These are phyloP conservation scores for Cichlasoma orientale DNA, from an alignment of 2,797 vertebrate species.

Conservation along the genomic window DNA sequence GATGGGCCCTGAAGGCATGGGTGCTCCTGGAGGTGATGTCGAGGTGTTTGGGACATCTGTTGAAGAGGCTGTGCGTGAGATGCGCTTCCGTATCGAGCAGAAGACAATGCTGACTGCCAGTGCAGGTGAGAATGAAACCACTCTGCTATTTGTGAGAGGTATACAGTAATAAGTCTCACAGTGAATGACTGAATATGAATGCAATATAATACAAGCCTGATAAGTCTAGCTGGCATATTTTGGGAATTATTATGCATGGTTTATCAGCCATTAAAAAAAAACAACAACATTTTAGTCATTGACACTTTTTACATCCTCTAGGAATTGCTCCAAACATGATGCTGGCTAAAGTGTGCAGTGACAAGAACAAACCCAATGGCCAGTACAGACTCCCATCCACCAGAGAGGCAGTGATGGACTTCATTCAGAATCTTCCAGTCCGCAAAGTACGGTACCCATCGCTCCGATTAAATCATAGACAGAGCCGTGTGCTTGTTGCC, in stretches of 20 bases:
- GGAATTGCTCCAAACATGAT: constrained; percentile 97
- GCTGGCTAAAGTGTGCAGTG: constrained; percentile 98
- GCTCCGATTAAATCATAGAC: constrained; percentile 18
- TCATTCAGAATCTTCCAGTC: constrained; percentile 90
- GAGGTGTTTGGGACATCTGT: constrained; percentile 89
- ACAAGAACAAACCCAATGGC: constrained; percentile 96
- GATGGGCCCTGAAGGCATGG: constrained; percentile 3
- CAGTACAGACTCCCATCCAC: constrained; percentile 87
- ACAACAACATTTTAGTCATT: neutral
- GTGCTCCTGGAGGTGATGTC: neutral
- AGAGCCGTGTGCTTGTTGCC: neutral
- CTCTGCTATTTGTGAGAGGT: neutral
- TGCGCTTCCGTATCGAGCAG: constrained; percentile 95
- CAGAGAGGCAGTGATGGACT: constrained; percentile 88
- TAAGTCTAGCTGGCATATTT: neutral
- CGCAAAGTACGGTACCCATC: constrained; percentile 86
- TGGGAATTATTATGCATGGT: constrained; percentile 8
- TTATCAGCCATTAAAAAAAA: constrained; percentile 8
- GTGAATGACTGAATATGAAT: too few species aligned
- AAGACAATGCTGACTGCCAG: constrained; percentile 94
- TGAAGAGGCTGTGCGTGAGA: constrained; percentile 95
- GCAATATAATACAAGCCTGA: neutral
- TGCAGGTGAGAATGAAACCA: constrained; percentile 82
- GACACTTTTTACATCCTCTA: constrained; percentile 63
- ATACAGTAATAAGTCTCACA: neutral